Conservation (phyloP, 2,113 vertebrate genomes). For the Apodemus speciosus region DNA sequence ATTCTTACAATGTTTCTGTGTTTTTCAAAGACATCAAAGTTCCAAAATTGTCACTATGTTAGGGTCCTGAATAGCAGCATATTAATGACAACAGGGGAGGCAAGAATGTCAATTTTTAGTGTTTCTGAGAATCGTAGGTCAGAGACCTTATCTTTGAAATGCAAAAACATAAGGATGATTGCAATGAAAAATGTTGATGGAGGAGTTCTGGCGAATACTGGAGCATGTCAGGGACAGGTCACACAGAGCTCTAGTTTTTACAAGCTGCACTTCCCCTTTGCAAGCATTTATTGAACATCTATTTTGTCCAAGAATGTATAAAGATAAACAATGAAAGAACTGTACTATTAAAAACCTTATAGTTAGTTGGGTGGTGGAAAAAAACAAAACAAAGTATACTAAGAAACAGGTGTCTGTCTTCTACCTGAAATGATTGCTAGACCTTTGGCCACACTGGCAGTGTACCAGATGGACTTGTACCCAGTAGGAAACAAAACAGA, state of each 20-base stretch:
- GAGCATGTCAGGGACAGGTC: neutral
- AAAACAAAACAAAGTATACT: neutral
- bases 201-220: neutral
- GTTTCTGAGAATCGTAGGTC: neutral
- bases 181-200: neutral
- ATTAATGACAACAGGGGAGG: neutral
- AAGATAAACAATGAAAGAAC: conserved; percentile 44
- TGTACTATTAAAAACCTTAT: conserved; percentile 10
- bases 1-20: too few relatives aligned
- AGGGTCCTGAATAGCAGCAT: neutral
- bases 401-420: conserved; percentile 14
- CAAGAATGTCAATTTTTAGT: neutral
- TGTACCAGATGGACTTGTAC: neutral
- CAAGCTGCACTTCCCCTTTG: neutral
- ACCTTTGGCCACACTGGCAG: conserved; percentile 39
- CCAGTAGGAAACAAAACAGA: conserved; percentile 21
- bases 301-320: conserved; percentile 1
- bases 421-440: neutral
- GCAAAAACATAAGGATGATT: neutral
- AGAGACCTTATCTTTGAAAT: neutral
- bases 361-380: neutral
- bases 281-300: neutral
- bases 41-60: too few relatives aligned
- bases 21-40: too few relatives aligned
- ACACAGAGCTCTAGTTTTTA: neutral